Percentiles rank a stretch among this genome's conserved stretches.
phyloP scores from a whole-genome alignment of 2,797 vertebrate genomes.

The Vultur gryphus region DNA sequence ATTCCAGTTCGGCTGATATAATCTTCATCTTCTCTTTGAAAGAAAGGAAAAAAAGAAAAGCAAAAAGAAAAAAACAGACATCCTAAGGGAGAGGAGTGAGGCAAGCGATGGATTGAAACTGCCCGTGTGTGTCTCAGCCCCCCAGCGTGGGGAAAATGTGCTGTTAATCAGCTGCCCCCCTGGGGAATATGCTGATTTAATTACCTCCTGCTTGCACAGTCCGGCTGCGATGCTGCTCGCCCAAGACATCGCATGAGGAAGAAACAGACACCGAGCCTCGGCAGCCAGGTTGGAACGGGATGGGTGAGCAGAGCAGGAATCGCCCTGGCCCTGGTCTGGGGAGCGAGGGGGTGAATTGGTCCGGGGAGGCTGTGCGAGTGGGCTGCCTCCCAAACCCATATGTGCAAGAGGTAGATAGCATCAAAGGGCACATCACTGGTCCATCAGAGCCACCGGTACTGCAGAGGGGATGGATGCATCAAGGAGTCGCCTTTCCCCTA shows the following conservation, averaged over 20 bases:
- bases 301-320: background rate
- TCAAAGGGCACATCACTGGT: background rate
- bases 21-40: conserved; percentile 62
- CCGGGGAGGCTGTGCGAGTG: accelerated
- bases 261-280: background rate
- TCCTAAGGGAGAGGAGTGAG: conserved; percentile 5
- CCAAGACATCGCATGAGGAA: background rate
- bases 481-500: background rate
- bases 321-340: background rate
- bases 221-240: background rate
- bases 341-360: background rate
- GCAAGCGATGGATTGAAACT: conserved; percentile 29
- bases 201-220: conserved; percentile 35
- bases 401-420: background rate
- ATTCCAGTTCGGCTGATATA: conserved; percentile 47
- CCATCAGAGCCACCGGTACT: background rate
- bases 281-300: background rate
- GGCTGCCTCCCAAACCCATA: background rate
- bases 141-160: background rate
- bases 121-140: background rate
- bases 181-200: conserved; percentile 26
- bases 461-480: background rate
- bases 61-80: background rate
- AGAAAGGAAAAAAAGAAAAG: background rate
- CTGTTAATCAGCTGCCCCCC: conserved; percentile 29